These are phyloP conservation scores for Trematocara zebra DNA, from an alignment of 2,113 vertebrate species.

Conservation along the genomic window DNA sequence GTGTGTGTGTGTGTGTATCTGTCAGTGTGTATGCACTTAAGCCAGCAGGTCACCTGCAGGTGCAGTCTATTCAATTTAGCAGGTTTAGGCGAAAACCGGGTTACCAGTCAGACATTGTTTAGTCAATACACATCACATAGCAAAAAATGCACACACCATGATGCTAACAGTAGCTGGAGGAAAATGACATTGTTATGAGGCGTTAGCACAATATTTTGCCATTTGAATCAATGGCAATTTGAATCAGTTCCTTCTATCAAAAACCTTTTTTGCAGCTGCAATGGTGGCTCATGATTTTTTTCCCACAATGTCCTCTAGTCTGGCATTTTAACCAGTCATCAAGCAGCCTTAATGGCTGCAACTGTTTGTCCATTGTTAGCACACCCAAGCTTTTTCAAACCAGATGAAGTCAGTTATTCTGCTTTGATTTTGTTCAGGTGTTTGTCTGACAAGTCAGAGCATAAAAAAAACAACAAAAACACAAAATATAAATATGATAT, in stretches of 20 bases:
- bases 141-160: background rate
- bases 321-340: background rate
- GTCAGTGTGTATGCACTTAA: background rate
- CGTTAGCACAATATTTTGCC: background rate
- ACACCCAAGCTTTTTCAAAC: background rate
- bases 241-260: background rate
- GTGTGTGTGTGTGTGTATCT: background rate
- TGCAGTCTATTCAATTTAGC: conserved; percentile 41
- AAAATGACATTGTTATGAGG: background rate
- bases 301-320: background rate
- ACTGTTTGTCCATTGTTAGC: background rate
- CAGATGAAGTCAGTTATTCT: background rate
- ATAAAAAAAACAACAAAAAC: background rate
- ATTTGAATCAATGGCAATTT: background rate
- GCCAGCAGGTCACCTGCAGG: conserved; percentile 22
- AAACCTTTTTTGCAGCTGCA: background rate
- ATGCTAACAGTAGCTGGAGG: background rate
- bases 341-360: background rate
- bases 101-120: conserved; percentile 46
- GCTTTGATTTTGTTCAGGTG: background rate
- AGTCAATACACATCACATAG: conserved; percentile 15
- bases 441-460: background rate
- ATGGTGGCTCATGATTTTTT: background rate
- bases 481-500: background rate
- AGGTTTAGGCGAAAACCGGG: conserved; percentile 27